These are phyloP conservation scores for Meliscaeva auricollis DNA, from an alignment of 2,888 invertebrate genomes.

Conservation along the genomic window DNA sequence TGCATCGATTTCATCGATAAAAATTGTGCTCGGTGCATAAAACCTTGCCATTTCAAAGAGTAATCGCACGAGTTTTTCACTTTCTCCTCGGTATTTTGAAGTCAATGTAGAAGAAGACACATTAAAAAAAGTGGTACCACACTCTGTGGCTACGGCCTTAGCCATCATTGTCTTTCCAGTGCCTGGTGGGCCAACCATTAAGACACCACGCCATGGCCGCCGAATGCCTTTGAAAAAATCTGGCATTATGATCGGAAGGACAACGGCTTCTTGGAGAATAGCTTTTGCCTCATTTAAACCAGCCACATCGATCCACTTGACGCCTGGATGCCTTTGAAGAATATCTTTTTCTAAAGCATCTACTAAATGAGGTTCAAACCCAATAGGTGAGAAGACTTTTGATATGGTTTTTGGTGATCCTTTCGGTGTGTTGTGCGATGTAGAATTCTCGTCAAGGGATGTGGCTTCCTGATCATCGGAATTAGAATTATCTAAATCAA, in stretches of 20 bases:
- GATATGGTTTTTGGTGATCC: slow-evolving; percentile 82
- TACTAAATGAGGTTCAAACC: slow-evolving; percentile 91
- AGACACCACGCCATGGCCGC: slow-evolving; percentile 88
- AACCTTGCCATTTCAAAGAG: slow-evolving; percentile 95
- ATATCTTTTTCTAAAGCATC: slow-evolving; percentile 94
- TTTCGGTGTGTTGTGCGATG: slow-evolving; percentile 82
- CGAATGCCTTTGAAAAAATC: slow-evolving; percentile 95
- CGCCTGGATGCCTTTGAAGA: slow-evolving; percentile 91
- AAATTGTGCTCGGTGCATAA: slow-evolving; percentile 95
- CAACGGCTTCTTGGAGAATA: slow-evolving; percentile 93
- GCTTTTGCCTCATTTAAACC: slow-evolving; percentile 91
- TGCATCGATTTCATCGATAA: slow-evolving; percentile 96
- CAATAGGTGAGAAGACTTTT: slow-evolving; percentile 85
- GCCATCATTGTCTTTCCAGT: slow-evolving; percentile 93
- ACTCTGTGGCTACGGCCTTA: slow-evolving; percentile 95
- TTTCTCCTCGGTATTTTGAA: slow-evolving; percentile 95
- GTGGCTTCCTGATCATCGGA: slow-evolving; percentile 84
- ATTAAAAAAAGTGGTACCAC: slow-evolving; percentile 94
- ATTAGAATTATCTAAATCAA: slow-evolving; percentile 83
- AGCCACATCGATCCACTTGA: slow-evolving; percentile 92
- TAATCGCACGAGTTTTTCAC: slow-evolving; percentile 93
- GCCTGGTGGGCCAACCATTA: slow-evolving; percentile 86
- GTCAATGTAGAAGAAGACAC: slow-evolving; percentile 94
- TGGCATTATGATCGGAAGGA: slow-evolving; percentile 93
- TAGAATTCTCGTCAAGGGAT: slow-evolving; percentile 83